Percentiles rank a stretch among this genome's conserved stretches.
phyloP scores from a whole-genome alignment of 2,888 invertebrate species.

The Thalpophila matura region DNA sequence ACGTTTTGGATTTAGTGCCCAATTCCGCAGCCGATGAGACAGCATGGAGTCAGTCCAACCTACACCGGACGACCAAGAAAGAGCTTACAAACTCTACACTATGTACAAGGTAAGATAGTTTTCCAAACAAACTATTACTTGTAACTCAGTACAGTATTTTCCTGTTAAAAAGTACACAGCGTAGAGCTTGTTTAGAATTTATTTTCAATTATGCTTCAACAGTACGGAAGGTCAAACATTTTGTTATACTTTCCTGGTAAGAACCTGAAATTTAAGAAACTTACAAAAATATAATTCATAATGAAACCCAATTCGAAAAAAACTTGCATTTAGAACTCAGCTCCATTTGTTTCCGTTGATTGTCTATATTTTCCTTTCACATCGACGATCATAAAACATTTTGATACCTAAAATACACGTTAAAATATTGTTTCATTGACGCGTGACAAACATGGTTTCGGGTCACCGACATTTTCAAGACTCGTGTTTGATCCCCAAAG shows the following conservation, averaged over 20 bases:
- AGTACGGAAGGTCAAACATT: not conserved
- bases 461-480: slow-evolving; percentile 29
- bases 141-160: not conserved
- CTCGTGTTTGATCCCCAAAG: slow-evolving; percentile 11
- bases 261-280: not conserved
- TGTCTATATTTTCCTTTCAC: no score
- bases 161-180: not conserved
- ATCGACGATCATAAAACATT: slow-evolving; percentile 18
- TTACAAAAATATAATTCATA: not conserved
- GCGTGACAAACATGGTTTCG: slow-evolving; percentile 36
- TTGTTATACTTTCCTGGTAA: not conserved
- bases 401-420: slow-evolving; percentile 22
- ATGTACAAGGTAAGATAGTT: slow-evolving; percentile 84
- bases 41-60: slow-evolving; percentile 83
- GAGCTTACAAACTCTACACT: slow-evolving; percentile 84
- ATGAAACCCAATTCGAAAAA: no score
- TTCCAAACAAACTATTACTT: slow-evolving; percentile 4
- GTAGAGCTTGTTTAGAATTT: not conserved
- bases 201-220: not conserved
- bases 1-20: slow-evolving; percentile 63
- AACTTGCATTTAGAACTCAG: no score
- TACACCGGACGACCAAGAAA: slow-evolving; percentile 80
- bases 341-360: no score
- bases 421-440: slow-evolving; percentile 35
- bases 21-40: slow-evolving; percentile 71